These are phyloP conservation scores for Apodemia duryi DNA, from an alignment of 2,888 invertebrate genomes.

Conservation along the genomic window DNA sequence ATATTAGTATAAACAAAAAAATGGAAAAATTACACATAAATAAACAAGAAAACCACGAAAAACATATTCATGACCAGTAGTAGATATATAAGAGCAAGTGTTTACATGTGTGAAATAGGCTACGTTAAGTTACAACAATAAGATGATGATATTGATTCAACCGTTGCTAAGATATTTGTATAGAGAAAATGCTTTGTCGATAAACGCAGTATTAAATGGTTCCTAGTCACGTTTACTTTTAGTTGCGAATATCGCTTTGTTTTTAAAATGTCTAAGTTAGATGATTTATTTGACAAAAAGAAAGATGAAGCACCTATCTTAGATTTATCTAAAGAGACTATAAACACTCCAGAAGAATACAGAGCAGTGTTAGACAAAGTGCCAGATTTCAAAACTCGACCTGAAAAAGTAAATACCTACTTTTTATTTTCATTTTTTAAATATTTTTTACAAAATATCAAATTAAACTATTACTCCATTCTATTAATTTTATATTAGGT, in stretches of 20 bases:
- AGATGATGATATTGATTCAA: conserved; percentile 16
- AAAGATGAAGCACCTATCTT: conserved; percentile 91
- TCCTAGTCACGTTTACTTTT: conserved; percentile 18
- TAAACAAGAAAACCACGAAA: conserved; percentile 35
- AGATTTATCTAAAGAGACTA: conserved; percentile 89
- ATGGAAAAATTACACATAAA: conserved; percentile 49
- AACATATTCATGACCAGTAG: conserved; percentile 36
- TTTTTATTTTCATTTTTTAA: conserved; percentile 24
- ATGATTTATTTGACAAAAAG: conserved; percentile 91
- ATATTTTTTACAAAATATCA: not conserved
- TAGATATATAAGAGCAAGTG: not conserved
- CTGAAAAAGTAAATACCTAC: conserved; percentile 84
- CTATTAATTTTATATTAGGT: conserved; percentile 62
- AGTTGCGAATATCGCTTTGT: conserved; percentile 14
- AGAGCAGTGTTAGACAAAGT: conserved; percentile 90
- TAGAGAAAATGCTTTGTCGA: conserved; percentile 19
- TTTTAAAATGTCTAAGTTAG: conserved; percentile 82
- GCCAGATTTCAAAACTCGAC: conserved; percentile 93
- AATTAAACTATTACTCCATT: not conserved
- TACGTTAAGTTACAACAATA: conserved; percentile 7
- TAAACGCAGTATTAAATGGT: conserved; percentile 16
- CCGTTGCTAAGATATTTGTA: conserved; percentile 8
- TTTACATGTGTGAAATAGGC: not conserved
- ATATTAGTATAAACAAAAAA: conserved; percentile 61
- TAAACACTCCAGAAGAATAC: conserved; percentile 90